Base-by-base conservation (phyloP, 2,797 vertebrate species). In the Trematocara caparti region DNA sequence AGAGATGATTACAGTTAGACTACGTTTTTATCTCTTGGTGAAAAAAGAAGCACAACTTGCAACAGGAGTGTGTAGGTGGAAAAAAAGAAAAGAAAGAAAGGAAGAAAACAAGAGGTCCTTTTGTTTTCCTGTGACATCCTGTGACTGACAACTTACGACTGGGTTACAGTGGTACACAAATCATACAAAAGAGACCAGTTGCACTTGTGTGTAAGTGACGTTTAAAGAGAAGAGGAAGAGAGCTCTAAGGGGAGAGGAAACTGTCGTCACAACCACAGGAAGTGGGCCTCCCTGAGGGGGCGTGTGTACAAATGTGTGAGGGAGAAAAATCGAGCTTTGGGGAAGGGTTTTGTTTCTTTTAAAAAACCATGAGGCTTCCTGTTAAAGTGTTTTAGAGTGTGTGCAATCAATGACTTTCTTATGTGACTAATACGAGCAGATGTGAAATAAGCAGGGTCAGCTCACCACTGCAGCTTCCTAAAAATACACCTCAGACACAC, bases 181-280 rank as follows among this genome's bases (percentile, higher is more conserved):
- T 40, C 76, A 62, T 13, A 83, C 24, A 62, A 36, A 83, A 83
- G 11, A 83, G 9, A 87, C 51, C 57, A 77, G 62, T 43, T 64
- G 21, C 77, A 85, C 13, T 32, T 59, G 77, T 84, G 48, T 73
- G 21, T 82, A 45, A 75, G 64, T 84, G 82, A 90, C 66, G 79
- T 88, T 62, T 84, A 78, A 69, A 86, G 48, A 87, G 71, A 86
- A 92, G 82, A 74, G 86, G 84, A 92, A 88, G 78, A 45, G 80
- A 84, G 38, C 47, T 55, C 4, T 6, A 48, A 76, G 79, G 59
- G 79, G 82, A 88, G 82, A 91, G 93, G 93, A 94, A 94, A 82
- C 83, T 79, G 77, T 86, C 86, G 86, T 94, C 92, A 91, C 77
- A 81, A 72, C 66, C 69, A 86, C 93, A 94, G 94, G 94, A 95